Evolutionary conservation across 2,797 vertebrate genomes (phyloP).

Genomic region (Muscicapa striata): DNA sequence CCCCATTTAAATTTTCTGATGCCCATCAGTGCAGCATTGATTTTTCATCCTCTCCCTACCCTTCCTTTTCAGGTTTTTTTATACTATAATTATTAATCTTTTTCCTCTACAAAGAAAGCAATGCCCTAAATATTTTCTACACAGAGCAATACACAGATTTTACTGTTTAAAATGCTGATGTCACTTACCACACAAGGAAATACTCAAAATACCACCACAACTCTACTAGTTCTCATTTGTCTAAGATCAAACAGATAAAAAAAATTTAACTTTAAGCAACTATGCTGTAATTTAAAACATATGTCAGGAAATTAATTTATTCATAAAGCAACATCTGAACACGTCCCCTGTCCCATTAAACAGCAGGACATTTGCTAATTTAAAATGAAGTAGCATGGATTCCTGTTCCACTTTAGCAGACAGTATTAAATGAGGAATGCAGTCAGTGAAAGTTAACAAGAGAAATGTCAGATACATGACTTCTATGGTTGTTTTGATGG

Average conservation of each 20-base stretch:
- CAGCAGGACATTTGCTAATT: slow-evolving; percentile 63
- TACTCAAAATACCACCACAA: not conserved
- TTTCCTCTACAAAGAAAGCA: not conserved
- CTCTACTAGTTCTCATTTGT: slow-evolving; percentile 52
- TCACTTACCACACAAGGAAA: slow-evolving; percentile 18
- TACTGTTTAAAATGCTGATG: not conserved
- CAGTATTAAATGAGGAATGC: slow-evolving; percentile 30
- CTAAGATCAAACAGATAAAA: slow-evolving; percentile 50
- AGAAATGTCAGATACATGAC: not conserved
- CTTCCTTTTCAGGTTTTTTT: not conserved
- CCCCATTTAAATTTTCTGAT: not conserved
- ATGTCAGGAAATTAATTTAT: slow-evolving; percentile 75
- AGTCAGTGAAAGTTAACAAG: slow-evolving; percentile 19
- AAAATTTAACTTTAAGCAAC: slow-evolving; percentile 19
- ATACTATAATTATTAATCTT: not conserved
- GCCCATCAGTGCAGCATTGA: not conserved
- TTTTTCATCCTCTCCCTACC: not conserved
- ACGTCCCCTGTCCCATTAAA: slow-evolving; percentile 69
- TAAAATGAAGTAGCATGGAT: slow-evolving; percentile 35
- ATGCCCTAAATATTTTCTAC: not conserved
- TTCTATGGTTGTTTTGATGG: not conserved
- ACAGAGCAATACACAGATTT: not conserved
- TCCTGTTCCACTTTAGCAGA: slow-evolving; percentile 42
- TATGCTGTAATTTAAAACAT: slow-evolving; percentile 68
- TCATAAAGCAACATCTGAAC: slow-evolving; percentile 68